Evolutionary conservation across 2,113 vertebrate genomes (phyloP).

Genomic region (Aptenodytes patagonicus): DNA sequence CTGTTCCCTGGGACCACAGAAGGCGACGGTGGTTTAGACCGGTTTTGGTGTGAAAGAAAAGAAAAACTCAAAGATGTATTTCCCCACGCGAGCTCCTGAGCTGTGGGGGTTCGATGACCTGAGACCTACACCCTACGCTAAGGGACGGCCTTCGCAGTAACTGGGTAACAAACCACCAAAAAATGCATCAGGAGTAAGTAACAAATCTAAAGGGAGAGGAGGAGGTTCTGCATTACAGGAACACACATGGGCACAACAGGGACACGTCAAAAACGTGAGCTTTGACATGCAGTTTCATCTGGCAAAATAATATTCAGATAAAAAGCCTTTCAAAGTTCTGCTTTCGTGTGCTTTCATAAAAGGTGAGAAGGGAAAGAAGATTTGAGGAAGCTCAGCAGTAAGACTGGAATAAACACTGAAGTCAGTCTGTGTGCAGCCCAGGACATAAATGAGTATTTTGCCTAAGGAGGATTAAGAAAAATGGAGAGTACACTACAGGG

Average conservation of each 20-base stretch:
- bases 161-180: too few species aligned
- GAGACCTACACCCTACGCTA: neutral
- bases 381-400: neutral
- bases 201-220: neutral
- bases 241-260: neutral
- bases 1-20: neutral
- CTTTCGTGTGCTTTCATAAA: neutral
- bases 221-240: neutral
- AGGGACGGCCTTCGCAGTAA: neutral
- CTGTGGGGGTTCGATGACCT: accelerated
- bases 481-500: neutral
- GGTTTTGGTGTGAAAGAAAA: too few species aligned
- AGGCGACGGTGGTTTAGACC: neutral
- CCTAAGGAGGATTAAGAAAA: neutral
- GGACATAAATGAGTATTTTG: neutral
- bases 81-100: neutral
- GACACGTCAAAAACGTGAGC: accelerated
- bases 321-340: neutral
- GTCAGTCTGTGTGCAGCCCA: neutral
- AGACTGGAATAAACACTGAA: neutral
- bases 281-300: neutral
- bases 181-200: neutral
- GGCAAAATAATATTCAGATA: neutral
- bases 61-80: neutral
- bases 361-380: neutral